Base-by-base conservation (phyloP, 2,113 vertebrate genomes). In the Amia ocellicauda region DNA sequence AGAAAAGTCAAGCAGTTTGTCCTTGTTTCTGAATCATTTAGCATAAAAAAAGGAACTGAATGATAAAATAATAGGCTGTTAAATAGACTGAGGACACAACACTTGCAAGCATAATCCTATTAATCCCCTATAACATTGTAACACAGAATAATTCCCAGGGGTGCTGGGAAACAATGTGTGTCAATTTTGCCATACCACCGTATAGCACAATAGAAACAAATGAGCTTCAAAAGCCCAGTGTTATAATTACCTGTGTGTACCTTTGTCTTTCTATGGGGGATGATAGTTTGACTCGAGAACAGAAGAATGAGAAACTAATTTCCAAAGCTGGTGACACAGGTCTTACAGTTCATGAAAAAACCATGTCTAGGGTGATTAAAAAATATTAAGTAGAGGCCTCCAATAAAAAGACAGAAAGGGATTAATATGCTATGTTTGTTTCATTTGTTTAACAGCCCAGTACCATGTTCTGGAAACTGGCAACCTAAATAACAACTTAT, bases 211-310 rank as follows among this genome's bases (percentile, higher is more conserved):
- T 55, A 47, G 51, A 60, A 67, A 65, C 57, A 64, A 63, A 65
- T 66, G 64, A 70, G 69, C 64, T 69, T 66, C 60, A 45, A 64
- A 63, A 29, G 20, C 57, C 42, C 60, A 40, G 58, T 65, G 64
- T 74, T 67, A 59, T 73, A 75, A 70, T 77, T 71, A 75, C 78
- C 68, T 66, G 77, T 67, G 64, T 64, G 68, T 62, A 77, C 60
- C 63, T 60, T 58, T 57, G 60, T 47, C 26, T 40, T 22, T 45
- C 58, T 24, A 66, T n/a, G 29, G 17, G 5, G 43, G 67, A 64
- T 27, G 60, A 66, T 19, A 58, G 55, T 23, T 40, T 59, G 61
- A 59, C 36, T 36, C n/a, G n/a, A 47, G 55, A 58, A 70, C 43
- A 58, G 41, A 64, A 23, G 47, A 49, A 19, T 49, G 4, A 10